These are phyloP conservation scores for Aphrophora alni DNA, from an alignment of 2,888 invertebrate species.

Conservation along the genomic window DNA sequence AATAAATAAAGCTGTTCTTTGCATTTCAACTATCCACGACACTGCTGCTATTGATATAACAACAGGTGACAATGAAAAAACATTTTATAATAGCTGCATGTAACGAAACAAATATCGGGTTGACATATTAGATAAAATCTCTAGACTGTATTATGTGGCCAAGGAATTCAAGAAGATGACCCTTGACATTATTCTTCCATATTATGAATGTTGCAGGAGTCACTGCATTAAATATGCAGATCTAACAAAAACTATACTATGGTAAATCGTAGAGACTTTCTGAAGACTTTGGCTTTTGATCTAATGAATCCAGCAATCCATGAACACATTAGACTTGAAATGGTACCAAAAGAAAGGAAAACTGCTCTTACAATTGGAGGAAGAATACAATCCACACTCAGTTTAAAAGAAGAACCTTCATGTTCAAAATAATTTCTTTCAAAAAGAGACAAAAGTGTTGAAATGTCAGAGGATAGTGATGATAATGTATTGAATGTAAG, in stretches of 20 bases:
- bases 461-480: too few relatives aligned
- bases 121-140: background rate
- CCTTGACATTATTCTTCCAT: background rate
- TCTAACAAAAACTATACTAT: background rate
- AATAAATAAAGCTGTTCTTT: background rate
- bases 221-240: background rate
- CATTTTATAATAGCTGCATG: background rate
- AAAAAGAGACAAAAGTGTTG: too few relatives aligned
- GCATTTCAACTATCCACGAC: background rate
- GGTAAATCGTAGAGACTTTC: background rate
- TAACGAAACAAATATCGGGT: background rate
- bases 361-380: too few relatives aligned
- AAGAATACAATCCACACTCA: too few relatives aligned
- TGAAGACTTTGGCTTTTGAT: constrained; percentile 4
- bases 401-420: too few relatives aligned
- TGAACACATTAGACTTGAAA: background rate
- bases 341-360: background rate
- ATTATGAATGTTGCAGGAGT: background rate
- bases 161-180: background rate
- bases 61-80: background rate
- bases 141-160: background rate
- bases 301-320: background rate
- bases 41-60: background rate
- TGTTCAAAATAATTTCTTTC: too few relatives aligned
- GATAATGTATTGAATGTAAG: too few relatives aligned